These are phyloP conservation scores for Myzus persicae DNA, from an alignment of 1,140 invertebrate genomes.

Conservation along the genomic window DNA sequence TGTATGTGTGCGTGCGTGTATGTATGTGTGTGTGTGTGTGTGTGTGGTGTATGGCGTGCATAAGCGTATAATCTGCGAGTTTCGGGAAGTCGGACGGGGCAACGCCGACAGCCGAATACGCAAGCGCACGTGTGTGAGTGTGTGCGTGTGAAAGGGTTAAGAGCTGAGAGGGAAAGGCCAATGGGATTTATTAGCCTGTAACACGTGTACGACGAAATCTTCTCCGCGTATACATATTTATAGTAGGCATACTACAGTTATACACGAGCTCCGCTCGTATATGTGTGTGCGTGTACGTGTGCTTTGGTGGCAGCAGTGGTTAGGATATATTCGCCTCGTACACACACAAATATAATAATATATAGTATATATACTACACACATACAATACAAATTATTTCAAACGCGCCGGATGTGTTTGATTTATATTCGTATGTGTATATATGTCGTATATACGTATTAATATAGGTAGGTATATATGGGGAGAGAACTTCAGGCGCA, in stretches of 20 bases:
- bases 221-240: slow-evolving; percentile 34
- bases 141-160: slow-evolving; percentile 33
- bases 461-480: background rate
- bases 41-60: background rate
- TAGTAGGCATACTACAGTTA: background rate
- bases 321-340: slow-evolving; percentile 4
- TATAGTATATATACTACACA: background rate
- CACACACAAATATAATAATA: background rate
- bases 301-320: background rate
- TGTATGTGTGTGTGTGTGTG: background rate
- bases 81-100: background rate
- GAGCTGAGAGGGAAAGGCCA: background rate
- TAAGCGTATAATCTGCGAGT: slow-evolving; percentile 6
- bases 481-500: slow-evolving; percentile 25
- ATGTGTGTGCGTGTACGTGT: background rate
- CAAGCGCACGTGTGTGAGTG: background rate
- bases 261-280: background rate
- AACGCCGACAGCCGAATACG: background rate
- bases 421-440: slow-evolving; percentile 20
- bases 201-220: slow-evolving; percentile 57
- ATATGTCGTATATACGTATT: background rate
- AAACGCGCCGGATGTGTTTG: slow-evolving; percentile 49
- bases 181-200: slow-evolving; percentile 54
- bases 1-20: too few species aligned
- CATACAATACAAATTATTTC: slow-evolving; percentile 29